phyloP scores from a whole-genome alignment of 2,797 vertebrate genomes.

The Agapornis canus region DNA sequence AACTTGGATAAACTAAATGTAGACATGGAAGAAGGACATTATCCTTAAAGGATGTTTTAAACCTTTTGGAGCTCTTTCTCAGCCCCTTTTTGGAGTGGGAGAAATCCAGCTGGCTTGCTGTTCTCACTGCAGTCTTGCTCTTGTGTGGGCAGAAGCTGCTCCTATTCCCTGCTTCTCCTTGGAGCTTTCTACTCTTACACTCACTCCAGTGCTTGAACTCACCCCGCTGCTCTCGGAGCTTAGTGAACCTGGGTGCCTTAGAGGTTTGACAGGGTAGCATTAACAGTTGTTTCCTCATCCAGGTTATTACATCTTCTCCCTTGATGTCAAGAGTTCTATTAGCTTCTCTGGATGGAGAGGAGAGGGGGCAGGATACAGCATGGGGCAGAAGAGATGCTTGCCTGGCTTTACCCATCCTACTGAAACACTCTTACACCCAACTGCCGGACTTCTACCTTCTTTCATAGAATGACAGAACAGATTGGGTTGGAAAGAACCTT shows the following conservation, averaged over 20 bases:
- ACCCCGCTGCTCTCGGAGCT: neutral
- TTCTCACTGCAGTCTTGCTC: neutral
- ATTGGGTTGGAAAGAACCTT: too few species aligned
- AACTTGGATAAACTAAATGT: neutral
- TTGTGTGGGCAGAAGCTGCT: neutral
- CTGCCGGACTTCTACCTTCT: neutral
- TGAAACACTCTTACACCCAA: neutral
- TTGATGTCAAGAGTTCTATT: fast-evolving
- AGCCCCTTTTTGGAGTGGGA: neutral
- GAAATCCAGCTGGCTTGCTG: neutral
- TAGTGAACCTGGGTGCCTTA: neutral
- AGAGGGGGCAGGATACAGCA: neutral
- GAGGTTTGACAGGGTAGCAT: neutral
- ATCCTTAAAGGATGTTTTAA: neutral
- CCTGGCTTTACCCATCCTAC: neutral
- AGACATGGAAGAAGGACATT: neutral
- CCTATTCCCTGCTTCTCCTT: neutral
- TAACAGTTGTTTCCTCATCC: neutral
- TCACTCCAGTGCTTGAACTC: neutral
- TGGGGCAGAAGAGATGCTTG: neutral
- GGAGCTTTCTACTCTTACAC: neutral
- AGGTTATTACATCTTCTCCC: neutral
- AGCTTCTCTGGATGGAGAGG: neutral
- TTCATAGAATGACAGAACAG: neutral
- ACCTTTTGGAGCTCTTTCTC: neutral